A percentile compares a stretch with the other conserved stretches of the same genome.
Conservation (phyloP, 2,797 vertebrate species). For the Cephalopachus bancanus region DNA sequence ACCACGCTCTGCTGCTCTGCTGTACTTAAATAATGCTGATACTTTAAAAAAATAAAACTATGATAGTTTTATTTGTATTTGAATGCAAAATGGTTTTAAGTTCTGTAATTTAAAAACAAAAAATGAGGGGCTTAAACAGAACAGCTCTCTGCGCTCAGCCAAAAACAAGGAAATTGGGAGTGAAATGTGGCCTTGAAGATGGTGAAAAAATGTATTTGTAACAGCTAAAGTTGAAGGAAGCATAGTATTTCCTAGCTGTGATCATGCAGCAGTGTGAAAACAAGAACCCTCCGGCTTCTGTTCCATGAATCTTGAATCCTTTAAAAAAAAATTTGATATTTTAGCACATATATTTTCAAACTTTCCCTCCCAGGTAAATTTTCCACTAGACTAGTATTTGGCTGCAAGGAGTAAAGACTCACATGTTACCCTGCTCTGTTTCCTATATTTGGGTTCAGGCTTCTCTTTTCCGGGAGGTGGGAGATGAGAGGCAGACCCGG, state of each 20-base stretch:
- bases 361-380: not conserved
- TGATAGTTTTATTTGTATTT: constrained; percentile 50
- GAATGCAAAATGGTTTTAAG: constrained; percentile 62
- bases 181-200: not conserved
- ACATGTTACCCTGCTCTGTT: not conserved
- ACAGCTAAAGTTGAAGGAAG: not conserved
- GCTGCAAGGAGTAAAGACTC: not conserved
- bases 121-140: constrained; percentile 9
- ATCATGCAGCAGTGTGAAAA: not conserved
- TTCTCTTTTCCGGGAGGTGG: not conserved
- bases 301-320: not conserved
- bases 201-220: not conserved
- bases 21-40: constrained; percentile 63
- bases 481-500: not conserved
- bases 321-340: not conserved
- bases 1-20: constrained; percentile 16
- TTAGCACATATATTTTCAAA: not conserved
- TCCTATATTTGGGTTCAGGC: not conserved
- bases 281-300: not conserved
- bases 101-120: not conserved
- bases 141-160: not conserved
- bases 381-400: not conserved
- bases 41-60: not conserved
- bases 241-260: accelerated
- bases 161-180: not conserved